Evolutionary conservation across 1,140 invertebrate genomes (phyloP).

Genomic region (Pseudomyrmex pallidus): DNA sequence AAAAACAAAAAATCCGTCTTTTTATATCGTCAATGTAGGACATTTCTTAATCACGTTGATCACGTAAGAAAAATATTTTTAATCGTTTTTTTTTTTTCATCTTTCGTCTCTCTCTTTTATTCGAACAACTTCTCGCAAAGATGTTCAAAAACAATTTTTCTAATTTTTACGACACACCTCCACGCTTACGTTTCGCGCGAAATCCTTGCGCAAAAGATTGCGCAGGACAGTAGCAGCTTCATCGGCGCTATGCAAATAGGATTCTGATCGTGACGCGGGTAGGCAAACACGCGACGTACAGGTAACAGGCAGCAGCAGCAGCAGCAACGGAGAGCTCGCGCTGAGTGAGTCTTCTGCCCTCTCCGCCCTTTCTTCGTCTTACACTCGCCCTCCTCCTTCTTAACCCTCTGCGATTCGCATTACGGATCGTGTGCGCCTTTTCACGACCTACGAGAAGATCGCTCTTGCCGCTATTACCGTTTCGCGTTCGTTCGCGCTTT

Average conservation of each 20-base stretch:
- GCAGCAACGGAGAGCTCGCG: not conserved
- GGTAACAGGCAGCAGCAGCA: constrained; percentile 70
- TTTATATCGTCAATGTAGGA: no score
- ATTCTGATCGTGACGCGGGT: constrained; percentile 77
- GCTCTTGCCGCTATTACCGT: constrained; percentile 62
- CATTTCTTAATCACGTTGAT: no score
- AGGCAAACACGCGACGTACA: constrained; percentile 75
- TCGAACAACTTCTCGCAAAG: no score
- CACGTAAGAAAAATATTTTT: no score
- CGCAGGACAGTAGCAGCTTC: constrained; percentile 74
- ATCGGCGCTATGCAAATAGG: constrained; percentile 78
- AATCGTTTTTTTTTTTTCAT: no score
- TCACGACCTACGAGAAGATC: constrained; percentile 70
- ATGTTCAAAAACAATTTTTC: no score
- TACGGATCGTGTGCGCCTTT: constrained; percentile 70
- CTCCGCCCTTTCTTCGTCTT: constrained; percentile 11
- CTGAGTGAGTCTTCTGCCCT: constrained; percentile 72
- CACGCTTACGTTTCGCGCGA: constrained; percentile 2
- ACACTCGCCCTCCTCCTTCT: not conserved
- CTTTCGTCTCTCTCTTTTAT: no score
- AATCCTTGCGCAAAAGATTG: constrained; percentile 52
- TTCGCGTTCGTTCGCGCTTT: constrained; percentile 65
- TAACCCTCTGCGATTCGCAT: constrained; percentile 59
- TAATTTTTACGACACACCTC: constrained; percentile 2
- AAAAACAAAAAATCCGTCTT: no score